Percentiles rank a stretch among this genome's conserved stretches.
Evolutionary conservation across 2,113 vertebrate species (phyloP).

Genomic region (Actenoides hombroni): DNA sequence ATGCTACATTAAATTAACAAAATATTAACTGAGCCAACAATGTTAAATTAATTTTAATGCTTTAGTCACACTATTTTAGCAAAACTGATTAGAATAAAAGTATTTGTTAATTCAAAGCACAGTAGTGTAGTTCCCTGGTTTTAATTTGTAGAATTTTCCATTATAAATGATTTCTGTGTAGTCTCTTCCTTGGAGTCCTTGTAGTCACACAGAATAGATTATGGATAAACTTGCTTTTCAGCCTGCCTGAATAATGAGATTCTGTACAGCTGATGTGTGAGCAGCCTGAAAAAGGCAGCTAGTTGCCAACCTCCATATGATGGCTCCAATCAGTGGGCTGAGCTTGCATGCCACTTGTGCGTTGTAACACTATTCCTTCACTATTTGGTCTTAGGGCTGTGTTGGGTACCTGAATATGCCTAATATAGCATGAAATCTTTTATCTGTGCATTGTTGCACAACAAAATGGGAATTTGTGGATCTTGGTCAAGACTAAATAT

Average conservation of each 20-base stretch:
- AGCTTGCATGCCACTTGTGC: neutral
- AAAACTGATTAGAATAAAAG: neutral
- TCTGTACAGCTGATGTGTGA: neutral
- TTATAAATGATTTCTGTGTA: neutral
- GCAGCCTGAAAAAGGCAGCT: neutral
- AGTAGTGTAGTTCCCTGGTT: neutral
- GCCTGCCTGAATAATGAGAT: neutral
- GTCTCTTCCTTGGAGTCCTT: neutral
- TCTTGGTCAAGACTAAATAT: neutral
- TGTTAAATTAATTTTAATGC: neutral
- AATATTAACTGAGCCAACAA: neutral
- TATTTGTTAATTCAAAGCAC: neutral
- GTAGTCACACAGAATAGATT: neutral
- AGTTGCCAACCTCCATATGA: rapidly evolving
- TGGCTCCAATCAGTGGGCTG: neutral
- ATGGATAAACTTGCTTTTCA: neutral
- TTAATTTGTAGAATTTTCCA: neutral
- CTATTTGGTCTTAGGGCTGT: neutral
- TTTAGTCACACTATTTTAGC: neutral
- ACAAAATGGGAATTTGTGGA: neutral
- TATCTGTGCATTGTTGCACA: neutral
- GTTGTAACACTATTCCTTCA: neutral
- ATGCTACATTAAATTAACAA: neutral
- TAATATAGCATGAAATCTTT: neutral
- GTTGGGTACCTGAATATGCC: neutral